Percentiles rank a stretch among this genome's conserved stretches.
phyloP scores from a whole-genome alignment of 2,113 vertebrate species.

The Ahaetulla prasina region DNA sequence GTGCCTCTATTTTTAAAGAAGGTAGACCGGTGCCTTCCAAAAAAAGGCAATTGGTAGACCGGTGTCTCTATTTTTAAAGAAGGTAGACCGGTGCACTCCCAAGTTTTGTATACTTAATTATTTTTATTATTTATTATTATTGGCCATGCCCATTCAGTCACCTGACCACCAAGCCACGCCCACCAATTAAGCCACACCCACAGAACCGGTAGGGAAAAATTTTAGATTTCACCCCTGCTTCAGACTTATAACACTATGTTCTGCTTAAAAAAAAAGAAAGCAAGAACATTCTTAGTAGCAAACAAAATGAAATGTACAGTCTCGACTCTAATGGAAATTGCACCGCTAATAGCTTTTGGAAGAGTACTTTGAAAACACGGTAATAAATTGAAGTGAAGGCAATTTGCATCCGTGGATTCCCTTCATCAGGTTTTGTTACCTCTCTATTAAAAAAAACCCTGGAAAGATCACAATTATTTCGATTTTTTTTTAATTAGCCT shows the following conservation, averaged over 20 bases:
- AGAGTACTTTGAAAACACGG: slow-evolving; percentile 34
- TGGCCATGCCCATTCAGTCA: too few species aligned
- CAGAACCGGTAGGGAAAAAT: too few species aligned
- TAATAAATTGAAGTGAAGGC: slow-evolving; percentile 11
- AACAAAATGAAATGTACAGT: slow-evolving; percentile 1
- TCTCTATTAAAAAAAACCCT: neutral
- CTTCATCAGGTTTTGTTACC: slow-evolving; percentile 5
- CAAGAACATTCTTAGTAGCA: neutral
- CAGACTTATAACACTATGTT: neutral
- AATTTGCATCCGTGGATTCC: neutral
- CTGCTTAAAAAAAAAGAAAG: neutral
- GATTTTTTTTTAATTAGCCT: slow-evolving; percentile 38
- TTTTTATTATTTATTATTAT: too few species aligned
- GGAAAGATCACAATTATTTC: slow-evolving; percentile 11
- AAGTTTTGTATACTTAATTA: too few species aligned
- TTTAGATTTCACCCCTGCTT: too few species aligned
- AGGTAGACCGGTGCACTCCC: too few species aligned
- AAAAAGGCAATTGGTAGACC: too few species aligned
- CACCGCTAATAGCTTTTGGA: slow-evolving; percentile 6
- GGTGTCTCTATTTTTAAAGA: too few species aligned
- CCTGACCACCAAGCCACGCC: too few species aligned
- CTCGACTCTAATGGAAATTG: slow-evolving; percentile 26
- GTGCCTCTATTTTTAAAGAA: too few species aligned
- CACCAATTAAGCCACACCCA: too few species aligned
- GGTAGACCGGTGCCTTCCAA: too few species aligned